phyloP scores from a whole-genome alignment of 2,797 vertebrate genomes.

The Eutrigla gurnardus region DNA sequence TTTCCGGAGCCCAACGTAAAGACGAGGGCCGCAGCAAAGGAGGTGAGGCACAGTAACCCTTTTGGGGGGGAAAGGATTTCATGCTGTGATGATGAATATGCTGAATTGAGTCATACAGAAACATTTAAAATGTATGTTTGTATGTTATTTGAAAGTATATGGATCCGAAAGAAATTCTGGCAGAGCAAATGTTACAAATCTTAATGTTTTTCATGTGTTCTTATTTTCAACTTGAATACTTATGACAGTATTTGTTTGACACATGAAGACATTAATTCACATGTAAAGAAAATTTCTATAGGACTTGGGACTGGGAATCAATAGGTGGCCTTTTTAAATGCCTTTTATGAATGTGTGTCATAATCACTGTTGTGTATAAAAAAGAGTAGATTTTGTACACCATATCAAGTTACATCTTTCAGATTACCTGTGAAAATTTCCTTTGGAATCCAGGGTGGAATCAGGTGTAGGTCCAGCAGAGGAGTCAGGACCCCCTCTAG shows the following conservation, averaged over 20 bases:
- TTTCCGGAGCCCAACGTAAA: constrained; percentile 88
- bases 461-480: constrained; percentile 79
- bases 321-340: neutral
- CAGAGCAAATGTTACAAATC: neutral
- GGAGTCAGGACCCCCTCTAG: constrained; percentile 88
- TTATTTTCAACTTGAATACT: neutral
- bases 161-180: neutral
- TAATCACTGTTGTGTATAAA: neutral
- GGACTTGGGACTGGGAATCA: neutral
- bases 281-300: neutral
- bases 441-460: constrained; percentile 83
- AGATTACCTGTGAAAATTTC: constrained; percentile 86
- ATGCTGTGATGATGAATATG: neutral
- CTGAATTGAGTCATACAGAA: neutral
- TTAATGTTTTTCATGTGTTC: no score
- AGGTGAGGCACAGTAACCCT: constrained; percentile 86
- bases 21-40: constrained; percentile 80
- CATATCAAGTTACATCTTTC: neutral
- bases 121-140: neutral
- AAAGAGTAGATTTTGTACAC: neutral
- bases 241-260: neutral
- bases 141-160: neutral
- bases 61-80: neutral
- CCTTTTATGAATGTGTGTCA: neutral
- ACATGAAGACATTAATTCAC: neutral